A percentile compares a stretch with the other conserved stretches of the same genome.
phyloP scores from a whole-genome alignment of 2,888 invertebrate genomes.

The Syrphus vitripennis region DNA sequence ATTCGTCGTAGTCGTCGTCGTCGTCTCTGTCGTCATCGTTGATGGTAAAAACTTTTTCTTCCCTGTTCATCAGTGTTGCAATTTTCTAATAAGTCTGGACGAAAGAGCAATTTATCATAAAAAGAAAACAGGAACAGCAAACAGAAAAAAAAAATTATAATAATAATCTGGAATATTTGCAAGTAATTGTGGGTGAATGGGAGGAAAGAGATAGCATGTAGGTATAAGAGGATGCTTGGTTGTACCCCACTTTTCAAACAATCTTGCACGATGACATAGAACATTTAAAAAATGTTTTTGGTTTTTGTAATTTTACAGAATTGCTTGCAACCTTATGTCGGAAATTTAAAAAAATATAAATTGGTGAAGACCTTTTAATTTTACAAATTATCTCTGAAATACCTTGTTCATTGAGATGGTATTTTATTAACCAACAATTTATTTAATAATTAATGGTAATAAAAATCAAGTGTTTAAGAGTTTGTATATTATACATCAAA shows the following conservation, averaged over 20 bases:
- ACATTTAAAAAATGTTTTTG: constrained; percentile 23
- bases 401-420: too few relatives aligned
- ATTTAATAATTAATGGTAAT: too few relatives aligned
- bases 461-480: too few relatives aligned
- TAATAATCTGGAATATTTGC: constrained; percentile 53
- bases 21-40: neutral
- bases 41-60: constrained; percentile 46
- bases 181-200: constrained; percentile 55
- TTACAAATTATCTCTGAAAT: neutral
- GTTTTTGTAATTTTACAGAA: constrained; percentile 39
- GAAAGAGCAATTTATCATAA: constrained; percentile 70
- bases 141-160: constrained; percentile 14
- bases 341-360: neutral
- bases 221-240: neutral
- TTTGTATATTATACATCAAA: too few relatives aligned
- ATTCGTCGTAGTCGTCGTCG: neutral
- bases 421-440: too few relatives aligned
- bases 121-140: constrained; percentile 28
- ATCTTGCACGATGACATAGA: constrained; percentile 33
- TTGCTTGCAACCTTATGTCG: constrained; percentile 31
- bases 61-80: constrained; percentile 58
- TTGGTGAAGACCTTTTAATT: neutral
- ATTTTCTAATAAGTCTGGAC: constrained; percentile 69
- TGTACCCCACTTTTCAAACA: constrained; percentile 3
- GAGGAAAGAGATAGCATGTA: neutral